Base-by-base conservation (phyloP, 2,797 vertebrate genomes). In the Rhinophrynus dorsalis region DNA sequence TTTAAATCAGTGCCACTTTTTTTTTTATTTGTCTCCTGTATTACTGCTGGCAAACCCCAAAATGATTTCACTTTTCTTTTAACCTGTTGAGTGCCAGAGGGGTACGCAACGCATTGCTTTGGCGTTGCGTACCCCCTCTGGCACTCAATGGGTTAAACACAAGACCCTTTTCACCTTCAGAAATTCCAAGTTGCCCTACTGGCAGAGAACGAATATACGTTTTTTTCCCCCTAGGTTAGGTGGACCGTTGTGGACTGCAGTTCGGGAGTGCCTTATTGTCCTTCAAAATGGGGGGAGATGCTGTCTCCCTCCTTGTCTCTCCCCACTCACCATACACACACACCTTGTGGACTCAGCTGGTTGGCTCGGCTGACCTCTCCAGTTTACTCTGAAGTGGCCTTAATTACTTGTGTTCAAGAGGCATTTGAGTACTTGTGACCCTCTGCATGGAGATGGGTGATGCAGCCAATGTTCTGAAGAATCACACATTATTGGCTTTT, bases 221-320 rank as follows among this genome's bases (percentile, higher is more conserved):
- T 33, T 30, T 54, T 51, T 35, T n/a, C 3, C 2, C 48, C 48
- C 6, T 23, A 26, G 13, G 59, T 37, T 37, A 50, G 42, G 6
- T 33, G 18, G 20, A 32, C 37, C 42, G 21, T 55, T 59, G 1
- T 26, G 12, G 57, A 24, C 38, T 29, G 38, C n/a, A 73, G 40
- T 65, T 57, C 35, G 62, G 51, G 67, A 69, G 67, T 73, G 70
- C 70, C 70, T 73, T 73, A 73, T 66, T 52, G 62, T 55, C 70
- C 70, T 67, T 54, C 12, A 11, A 59, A 9, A 57, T 11, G 40
- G 62, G 61, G n/a, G n/a, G n/a, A n/a, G n/a, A 65, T 21, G 62
- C 62, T 60, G 44, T 29, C 42, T 23, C 51, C 9, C 44, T 44
- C 24, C 45, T 24, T 5, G 15, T 45, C 42, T 47, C 26, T 35